Base-by-base conservation (phyloP, 2,113 vertebrate genomes). In the Salvelinus alpinus region DNA sequence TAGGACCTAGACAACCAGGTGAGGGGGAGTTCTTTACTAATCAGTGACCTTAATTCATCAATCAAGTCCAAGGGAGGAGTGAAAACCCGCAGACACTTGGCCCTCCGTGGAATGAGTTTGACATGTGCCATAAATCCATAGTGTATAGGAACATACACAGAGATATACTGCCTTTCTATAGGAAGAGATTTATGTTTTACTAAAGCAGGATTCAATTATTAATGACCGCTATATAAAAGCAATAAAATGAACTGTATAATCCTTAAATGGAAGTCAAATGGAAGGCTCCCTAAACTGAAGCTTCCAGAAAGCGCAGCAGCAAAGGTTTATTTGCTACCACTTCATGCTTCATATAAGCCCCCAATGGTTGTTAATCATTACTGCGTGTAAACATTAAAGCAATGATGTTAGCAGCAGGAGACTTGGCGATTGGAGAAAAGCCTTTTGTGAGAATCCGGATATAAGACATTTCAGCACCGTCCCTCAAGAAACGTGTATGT, bases 331-430 rank as follows among this genome's bases (percentile, higher is more conserved):
- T 75, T 8, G 18, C 72, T 82, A 78, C 73, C 74, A 64, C 78
- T 13, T 72, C 29, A 74, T 70, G 44, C 84, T 84, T 79, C 60
- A 44, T 22, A 64, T 79, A 72, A 85, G 74, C 54, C 38, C 64
- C n/a, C n/a, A 34, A 47, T 13, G 44, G 44, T 83, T 75, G 80
- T 82, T 84, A 82, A 87, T 85, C 82, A 54, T 5, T 34, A 54
- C 81, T 83, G 80, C 76, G 73, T 87, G 85, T 85, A 84, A 90
- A 86, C 57, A 90, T 90, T 90, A 87, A 62, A 83, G 78, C 70
- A 84, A 88, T 91, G 87, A 83, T 80, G 67, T 74, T 78, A 84
- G 84, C 67, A 64, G 73, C 79, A 77, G 85, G 83, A 86, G 75
- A 84, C 79, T 48, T 67, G 73, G 12, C 64, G 71, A 88, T 78